Percentiles rank a stretch among this genome's conserved stretches.
Conservation (phyloP, 2,888 invertebrate genomes). For the Clanis bilineata region DNA sequence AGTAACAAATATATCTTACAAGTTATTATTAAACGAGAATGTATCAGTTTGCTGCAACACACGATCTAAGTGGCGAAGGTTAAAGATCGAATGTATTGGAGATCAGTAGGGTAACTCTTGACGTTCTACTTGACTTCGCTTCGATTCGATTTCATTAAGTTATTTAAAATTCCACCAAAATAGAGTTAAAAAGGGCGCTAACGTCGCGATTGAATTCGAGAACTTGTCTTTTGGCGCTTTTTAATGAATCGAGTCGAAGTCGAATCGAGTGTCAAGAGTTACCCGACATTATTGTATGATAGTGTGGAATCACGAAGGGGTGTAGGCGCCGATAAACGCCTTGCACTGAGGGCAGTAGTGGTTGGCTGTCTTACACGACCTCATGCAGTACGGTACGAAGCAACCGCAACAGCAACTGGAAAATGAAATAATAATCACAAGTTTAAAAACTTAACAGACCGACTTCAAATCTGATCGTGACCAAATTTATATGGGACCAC, state of each 20-base stretch:
- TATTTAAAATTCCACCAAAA: too few species aligned
- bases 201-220: too few species aligned
- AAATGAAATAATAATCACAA: conserved; percentile 17
- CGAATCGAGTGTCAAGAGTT: too few species aligned
- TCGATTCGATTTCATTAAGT: too few species aligned
- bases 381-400: conserved; percentile 75
- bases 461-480: too few species aligned
- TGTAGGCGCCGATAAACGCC: conserved; percentile 67
- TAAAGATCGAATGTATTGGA: not conserved
- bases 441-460: not conserved
- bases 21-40: not conserved
- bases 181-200: too few species aligned
- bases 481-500: too few species aligned
- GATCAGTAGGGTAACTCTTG: not conserved
- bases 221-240: too few species aligned
- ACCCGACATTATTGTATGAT: too few species aligned
- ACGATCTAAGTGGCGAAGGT: not conserved
- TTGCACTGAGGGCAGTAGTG: conserved; percentile 77
- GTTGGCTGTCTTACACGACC: conserved; percentile 79
- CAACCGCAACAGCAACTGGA: conserved; percentile 75
- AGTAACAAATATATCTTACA: not conserved
- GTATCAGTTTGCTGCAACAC: not conserved
- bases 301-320: conserved; percentile 56
- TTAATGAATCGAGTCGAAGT: too few species aligned
- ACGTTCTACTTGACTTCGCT: too few species aligned